Percentiles rank a stretch among this genome's conserved stretches.
phyloP scores from a whole-genome alignment of 2,113 vertebrate genomes.

The Lepidothrix coronata region DNA sequence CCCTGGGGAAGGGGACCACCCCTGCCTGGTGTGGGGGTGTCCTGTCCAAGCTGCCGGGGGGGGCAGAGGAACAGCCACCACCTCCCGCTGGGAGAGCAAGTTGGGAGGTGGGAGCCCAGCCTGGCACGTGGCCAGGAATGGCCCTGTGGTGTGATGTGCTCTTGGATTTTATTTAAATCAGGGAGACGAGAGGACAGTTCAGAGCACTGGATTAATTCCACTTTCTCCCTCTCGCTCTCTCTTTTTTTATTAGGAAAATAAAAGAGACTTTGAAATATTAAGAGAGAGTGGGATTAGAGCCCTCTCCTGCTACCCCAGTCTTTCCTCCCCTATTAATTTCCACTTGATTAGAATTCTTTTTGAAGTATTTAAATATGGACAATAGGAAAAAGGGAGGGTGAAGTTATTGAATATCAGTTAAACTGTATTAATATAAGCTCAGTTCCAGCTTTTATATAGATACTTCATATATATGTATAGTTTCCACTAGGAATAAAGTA shows the following conservation, averaged over 20 bases:
- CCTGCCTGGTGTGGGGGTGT: background rate
- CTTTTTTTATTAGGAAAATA: conserved; percentile 96
- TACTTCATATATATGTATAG: conserved; percentile 83
- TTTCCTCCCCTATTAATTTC: conserved; percentile 98
- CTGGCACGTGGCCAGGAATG: conserved; percentile 80
- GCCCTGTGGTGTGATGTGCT: conserved; percentile 85
- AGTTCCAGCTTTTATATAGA: conserved; percentile 80
- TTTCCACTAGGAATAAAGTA: conserved; percentile 81
- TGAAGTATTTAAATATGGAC: conserved; percentile 99
- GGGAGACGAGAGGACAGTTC: conserved; percentile 94
- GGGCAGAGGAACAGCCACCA: background rate
- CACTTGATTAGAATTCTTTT: conserved; percentile 99
- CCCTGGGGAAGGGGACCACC: accelerated
- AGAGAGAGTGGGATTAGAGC: conserved; percentile 99
- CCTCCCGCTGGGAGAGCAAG: background rate
- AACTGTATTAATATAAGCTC: conserved; percentile 96
- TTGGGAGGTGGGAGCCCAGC: conserved; percentile 79
- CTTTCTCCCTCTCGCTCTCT: conserved; percentile 77
- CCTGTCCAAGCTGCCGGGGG: accelerated
- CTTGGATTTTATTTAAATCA: conserved; percentile 95
- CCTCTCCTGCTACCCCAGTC: conserved; percentile 94
- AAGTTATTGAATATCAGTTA: conserved; percentile 99
- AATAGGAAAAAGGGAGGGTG: conserved; percentile 95
- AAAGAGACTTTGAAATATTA: conserved; percentile 99
- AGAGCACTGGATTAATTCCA: conserved; percentile 97